A percentile compares a stretch with the other conserved stretches of the same genome.
phyloP scores from a whole-genome alignment of 2,888 invertebrate species.

The Metacarcinus magister region DNA sequence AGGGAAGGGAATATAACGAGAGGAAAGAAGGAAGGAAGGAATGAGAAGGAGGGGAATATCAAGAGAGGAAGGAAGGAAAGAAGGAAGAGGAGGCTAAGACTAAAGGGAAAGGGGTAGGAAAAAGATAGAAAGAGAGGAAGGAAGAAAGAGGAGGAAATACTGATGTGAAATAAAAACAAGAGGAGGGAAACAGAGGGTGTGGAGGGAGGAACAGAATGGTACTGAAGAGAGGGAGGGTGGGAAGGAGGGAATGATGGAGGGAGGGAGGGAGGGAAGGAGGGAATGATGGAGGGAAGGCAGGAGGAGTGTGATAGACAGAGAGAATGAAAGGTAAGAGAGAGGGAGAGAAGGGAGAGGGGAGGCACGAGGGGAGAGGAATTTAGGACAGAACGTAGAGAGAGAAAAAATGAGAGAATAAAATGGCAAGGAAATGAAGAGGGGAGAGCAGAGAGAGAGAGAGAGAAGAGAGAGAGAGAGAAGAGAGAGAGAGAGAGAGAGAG shows the following conservation, averaged over 20 bases:
- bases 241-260: neutral
- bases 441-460: too few relatives aligned
- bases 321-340: neutral
- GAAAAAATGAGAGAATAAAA: neutral
- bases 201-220: too few relatives aligned
- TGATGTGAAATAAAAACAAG: too few relatives aligned
- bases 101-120: neutral
- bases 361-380: slow-evolving; percentile 6
- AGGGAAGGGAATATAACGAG: neutral
- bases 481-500: neutral
- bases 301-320: neutral
- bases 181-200: too few relatives aligned
- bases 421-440: slow-evolving; percentile 13
- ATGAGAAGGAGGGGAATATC: too few relatives aligned
- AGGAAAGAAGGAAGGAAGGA: neutral
- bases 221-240: too few relatives aligned
- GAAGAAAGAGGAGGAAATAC: neutral
- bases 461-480: too few relatives aligned
- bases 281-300: neutral
- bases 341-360: neutral
- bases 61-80: neutral
- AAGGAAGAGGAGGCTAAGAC: neutral
- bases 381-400: neutral
- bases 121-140: neutral
- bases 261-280: neutral